Percentiles rank a stretch among this genome's conserved stretches.
These are phyloP conservation scores for Acrobasis suavella DNA, from an alignment of 2,888 invertebrate genomes.

Conservation along the genomic window DNA sequence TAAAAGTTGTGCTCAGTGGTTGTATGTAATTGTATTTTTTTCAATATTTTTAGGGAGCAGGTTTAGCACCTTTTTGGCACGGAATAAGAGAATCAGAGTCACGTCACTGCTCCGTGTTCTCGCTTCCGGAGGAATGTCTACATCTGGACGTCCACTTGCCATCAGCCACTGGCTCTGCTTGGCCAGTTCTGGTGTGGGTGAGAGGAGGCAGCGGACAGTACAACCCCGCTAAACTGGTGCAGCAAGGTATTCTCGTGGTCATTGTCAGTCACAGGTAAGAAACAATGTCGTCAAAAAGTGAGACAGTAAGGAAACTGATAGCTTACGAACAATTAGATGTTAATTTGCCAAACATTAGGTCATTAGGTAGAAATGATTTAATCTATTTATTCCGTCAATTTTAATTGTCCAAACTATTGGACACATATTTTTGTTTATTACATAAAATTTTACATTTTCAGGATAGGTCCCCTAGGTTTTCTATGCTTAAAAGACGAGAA, in stretches of 20 bases:
- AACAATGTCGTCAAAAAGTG: not conserved
- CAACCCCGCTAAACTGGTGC: constrained; percentile 55
- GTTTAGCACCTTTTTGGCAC: constrained; percentile 63
- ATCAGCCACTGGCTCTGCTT: constrained; percentile 46
- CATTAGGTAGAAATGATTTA: too few species aligned
- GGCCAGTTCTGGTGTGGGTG: constrained; percentile 70
- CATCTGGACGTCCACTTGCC: constrained; percentile 85
- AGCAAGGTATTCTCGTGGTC: constrained; percentile 59
- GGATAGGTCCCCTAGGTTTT: constrained; percentile 65
- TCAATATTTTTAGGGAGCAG: constrained; percentile 48
- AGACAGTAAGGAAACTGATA: not conserved
- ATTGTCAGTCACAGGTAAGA: constrained; percentile 63
- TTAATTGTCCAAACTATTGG: too few species aligned
- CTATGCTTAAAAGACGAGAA: constrained; percentile 58
- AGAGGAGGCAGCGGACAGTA: constrained; percentile 54
- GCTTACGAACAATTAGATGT: too few species aligned
- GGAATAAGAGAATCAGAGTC: constrained; percentile 52
- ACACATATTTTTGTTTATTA: too few species aligned
- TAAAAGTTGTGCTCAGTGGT: too few species aligned
- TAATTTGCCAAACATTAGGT: too few species aligned
- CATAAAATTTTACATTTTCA: constrained; percentile 36
- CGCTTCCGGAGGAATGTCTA: constrained; percentile 82
- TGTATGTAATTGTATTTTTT: too few species aligned
- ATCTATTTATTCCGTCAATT: too few species aligned
- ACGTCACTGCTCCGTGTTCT: constrained; percentile 47